These are phyloP conservation scores for Nestor notabilis DNA, from an alignment of 2,113 vertebrate genomes.

Conservation along the genomic window DNA sequence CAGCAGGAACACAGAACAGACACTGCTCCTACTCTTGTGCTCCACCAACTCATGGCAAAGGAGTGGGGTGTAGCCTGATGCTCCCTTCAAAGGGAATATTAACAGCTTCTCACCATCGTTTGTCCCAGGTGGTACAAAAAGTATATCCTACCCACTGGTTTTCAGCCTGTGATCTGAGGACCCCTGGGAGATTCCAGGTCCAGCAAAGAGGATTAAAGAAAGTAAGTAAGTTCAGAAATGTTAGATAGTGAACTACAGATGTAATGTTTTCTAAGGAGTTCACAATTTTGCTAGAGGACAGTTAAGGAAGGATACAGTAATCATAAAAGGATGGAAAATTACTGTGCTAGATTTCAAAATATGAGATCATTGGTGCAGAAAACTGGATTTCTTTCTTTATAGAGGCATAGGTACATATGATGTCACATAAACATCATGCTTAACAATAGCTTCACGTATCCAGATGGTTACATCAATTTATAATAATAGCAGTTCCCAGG, in stretches of 20 bases:
- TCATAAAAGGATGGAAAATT: not conserved
- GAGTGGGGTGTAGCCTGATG: not conserved
- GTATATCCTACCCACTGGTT: not conserved
- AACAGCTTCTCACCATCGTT: not conserved
- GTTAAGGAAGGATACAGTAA: not conserved
- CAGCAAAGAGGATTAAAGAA: not conserved
- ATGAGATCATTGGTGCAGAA: not conserved
- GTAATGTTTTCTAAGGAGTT: not conserved
- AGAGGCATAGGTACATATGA: not conserved
- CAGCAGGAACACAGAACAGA: not conserved
- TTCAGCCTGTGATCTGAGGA: not conserved
- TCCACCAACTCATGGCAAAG: not conserved
- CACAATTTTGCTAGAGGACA: not conserved
- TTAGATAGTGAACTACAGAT: not conserved
- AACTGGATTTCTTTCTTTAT: not conserved
- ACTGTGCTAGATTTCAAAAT: not conserved
- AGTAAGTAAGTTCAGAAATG: not conserved
- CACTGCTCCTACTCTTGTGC: not conserved
- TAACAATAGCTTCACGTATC: not conserved
- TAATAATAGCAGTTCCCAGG: not conserved
- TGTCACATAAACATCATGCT: constrained; percentile 9
- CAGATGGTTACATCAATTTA: constrained; percentile 13
- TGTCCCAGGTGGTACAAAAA: not conserved
- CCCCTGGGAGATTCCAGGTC: not conserved
- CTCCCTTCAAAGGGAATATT: not conserved